Evolutionary conservation across 1,140 invertebrate species (phyloP).

Genomic region (Dreissena polymorpha): DNA sequence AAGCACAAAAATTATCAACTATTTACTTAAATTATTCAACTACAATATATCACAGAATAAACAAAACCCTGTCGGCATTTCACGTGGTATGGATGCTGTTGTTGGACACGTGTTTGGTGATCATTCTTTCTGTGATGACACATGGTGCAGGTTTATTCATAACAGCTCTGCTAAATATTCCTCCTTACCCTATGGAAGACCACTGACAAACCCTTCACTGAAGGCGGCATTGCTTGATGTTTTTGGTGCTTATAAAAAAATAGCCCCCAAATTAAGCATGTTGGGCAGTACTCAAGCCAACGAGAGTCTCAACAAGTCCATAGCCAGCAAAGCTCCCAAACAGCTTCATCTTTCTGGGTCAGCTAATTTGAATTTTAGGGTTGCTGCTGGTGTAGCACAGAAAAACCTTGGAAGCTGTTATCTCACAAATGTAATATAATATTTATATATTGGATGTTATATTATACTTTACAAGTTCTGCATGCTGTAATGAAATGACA

Average conservation of each 20-base stretch:
- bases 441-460: no score
- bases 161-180: background rate
- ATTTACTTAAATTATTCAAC: background rate
- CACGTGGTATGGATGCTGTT: background rate
- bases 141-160: constrained; percentile 11
- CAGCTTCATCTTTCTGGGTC: constrained; percentile 19
- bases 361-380: constrained; percentile 34
- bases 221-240: background rate
- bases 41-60: constrained; percentile 1
- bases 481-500: no score
- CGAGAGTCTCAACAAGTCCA: constrained; percentile 6
- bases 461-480: no score
- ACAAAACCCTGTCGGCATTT: background rate
- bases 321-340: constrained; percentile 14
- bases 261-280: background rate
- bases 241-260: background rate
- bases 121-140: constrained; percentile 7
- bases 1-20: background rate
- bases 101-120: background rate
- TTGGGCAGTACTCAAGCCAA: constrained; percentile 20
- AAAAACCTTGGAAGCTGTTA: no score
- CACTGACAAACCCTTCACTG: background rate
- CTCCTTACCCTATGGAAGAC: constrained; percentile 4
- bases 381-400: background rate
- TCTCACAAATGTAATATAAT: no score